Percentiles rank a stretch among this genome's conserved stretches.
Evolutionary conservation across 2,888 invertebrate species (phyloP).

Genomic region (Bugulina stolonifera): DNA sequence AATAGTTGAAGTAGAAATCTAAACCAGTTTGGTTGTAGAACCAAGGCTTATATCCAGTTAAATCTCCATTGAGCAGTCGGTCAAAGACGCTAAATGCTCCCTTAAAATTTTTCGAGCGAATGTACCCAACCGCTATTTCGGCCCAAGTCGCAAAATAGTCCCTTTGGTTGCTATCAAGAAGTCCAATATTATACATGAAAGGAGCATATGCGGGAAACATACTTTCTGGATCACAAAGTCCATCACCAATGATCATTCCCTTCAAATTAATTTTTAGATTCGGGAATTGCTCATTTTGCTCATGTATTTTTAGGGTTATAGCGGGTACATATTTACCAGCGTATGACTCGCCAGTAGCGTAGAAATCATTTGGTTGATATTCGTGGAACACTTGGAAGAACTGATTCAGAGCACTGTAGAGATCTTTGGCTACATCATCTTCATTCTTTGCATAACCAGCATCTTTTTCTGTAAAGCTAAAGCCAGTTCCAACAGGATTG

Average conservation of each 20-base stretch:
- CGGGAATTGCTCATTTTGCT: slow-evolving; percentile 31
- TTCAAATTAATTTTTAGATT: slow-evolving; percentile 38
- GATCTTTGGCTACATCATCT: slow-evolving; percentile 70
- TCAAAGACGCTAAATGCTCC: slow-evolving; percentile 45
- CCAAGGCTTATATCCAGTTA: slow-evolving; percentile 39
- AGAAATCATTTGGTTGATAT: slow-evolving; percentile 69
- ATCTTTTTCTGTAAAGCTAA: slow-evolving; percentile 74
- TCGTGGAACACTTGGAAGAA: slow-evolving; percentile 79
- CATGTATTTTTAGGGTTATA: slow-evolving; percentile 53
- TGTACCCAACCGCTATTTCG: slow-evolving; percentile 48
- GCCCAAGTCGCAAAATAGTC: slow-evolving; percentile 37
- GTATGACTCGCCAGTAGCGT: slow-evolving; percentile 70
- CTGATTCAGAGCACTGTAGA: slow-evolving; percentile 63
- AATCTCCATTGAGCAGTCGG: slow-evolving; percentile 44
- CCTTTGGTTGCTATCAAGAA: slow-evolving; percentile 41
- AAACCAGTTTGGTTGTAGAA: slow-evolving; percentile 46
- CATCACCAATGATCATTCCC: slow-evolving; percentile 49
- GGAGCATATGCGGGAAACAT: slow-evolving; percentile 52
- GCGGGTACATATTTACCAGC: slow-evolving; percentile 71
- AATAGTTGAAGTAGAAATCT: slow-evolving; percentile 45
- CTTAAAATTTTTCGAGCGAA: slow-evolving; percentile 51
- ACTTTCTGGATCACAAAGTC: slow-evolving; percentile 46
- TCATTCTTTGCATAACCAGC: slow-evolving; percentile 74
- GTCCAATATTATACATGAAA: slow-evolving; percentile 52
- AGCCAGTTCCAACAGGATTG: slow-evolving; percentile 73